These are phyloP conservation scores for Octomys mimax DNA, from an alignment of 2,797 vertebrate genomes.

Conservation along the genomic window DNA sequence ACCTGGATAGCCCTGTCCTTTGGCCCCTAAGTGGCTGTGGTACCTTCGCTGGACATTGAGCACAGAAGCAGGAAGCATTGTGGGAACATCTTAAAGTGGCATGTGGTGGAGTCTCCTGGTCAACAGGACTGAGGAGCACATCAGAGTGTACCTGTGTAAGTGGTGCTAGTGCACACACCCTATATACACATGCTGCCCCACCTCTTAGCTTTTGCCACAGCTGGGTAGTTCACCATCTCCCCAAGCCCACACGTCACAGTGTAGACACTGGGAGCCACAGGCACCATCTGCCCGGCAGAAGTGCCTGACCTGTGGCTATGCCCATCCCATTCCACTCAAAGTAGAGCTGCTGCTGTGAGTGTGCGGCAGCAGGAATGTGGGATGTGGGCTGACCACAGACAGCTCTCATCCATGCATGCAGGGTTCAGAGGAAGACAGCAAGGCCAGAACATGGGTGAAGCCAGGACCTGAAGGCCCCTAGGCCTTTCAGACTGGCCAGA, in stretches of 20 bases:
- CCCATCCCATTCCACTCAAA: neutral
- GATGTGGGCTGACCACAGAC: neutral
- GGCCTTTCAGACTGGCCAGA: neutral
- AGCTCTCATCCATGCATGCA: neutral
- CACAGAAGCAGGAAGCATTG: neutral
- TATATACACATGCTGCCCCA: neutral
- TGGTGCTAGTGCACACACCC: neutral
- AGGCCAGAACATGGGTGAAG: neutral
- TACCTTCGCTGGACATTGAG: neutral
- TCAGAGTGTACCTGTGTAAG: neutral
- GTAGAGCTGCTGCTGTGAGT: neutral
- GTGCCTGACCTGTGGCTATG: neutral
- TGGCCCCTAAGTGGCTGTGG: neutral
- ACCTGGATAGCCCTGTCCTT: neutral
- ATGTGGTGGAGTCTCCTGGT: neutral
- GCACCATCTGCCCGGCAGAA: rapidly evolving
- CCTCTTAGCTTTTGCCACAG: neutral
- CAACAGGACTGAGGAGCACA: neutral
- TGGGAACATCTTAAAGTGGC: neutral
- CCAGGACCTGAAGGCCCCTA: neutral
- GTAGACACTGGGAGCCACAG: neutral
- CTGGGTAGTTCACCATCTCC: no score
- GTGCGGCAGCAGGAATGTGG: neutral
- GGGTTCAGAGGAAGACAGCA: neutral
- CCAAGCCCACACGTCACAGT: neutral